Evolutionary conservation across 2,113 vertebrate species (phyloP), one percentile per base, ranked within the genome.

Genomic region (Thalassoma bifasciatum): DNA sequence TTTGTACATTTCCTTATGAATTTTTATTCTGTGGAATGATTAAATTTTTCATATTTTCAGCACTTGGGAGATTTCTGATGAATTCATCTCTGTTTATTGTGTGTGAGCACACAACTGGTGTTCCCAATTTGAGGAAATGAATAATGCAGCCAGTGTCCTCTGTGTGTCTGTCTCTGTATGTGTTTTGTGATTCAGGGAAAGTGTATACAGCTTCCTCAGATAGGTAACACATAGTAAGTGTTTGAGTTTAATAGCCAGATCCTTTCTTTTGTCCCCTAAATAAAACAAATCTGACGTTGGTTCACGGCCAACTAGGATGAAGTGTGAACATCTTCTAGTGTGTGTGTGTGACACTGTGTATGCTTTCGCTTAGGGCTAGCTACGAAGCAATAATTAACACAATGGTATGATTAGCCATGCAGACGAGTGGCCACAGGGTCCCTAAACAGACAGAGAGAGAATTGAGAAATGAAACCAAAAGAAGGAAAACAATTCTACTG

Each of bases 1-100:
- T 98, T 94, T 96, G 95, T 96, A 96, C 96, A 96, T 97, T 97
- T 97, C 95, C 95, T 95, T 97, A 96, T 96, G 95, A 96, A 96
- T 97, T 97, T 97, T 95, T 95, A 96, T 96, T 96, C 95, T 94
- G 92, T 95, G 85, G 95, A 95, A 96, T 96, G 96, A 97, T 96
- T 97, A 96, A 93, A 97, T 97, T 95, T 97, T 97, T 98, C 93
- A 98, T 97, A 92, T 96, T 49, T 94, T 91, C 93, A 93, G 94
- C 95, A 95, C 95, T 95, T 95, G 94, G 94, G 89, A 95, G 92
- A 95, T 95, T 95, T 94, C 92, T 94, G 94, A 95, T 94, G 86
- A 92, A 90, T 92, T 91, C 65, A 76, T 92, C 86, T 81, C 74
- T 88, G 79, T 93, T 90, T 89, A 91, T 86, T 93, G 90, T 93